Evolutionary conservation across 2,888 invertebrate genomes (phyloP).

Genomic region (Palloptera scutellata): DNA sequence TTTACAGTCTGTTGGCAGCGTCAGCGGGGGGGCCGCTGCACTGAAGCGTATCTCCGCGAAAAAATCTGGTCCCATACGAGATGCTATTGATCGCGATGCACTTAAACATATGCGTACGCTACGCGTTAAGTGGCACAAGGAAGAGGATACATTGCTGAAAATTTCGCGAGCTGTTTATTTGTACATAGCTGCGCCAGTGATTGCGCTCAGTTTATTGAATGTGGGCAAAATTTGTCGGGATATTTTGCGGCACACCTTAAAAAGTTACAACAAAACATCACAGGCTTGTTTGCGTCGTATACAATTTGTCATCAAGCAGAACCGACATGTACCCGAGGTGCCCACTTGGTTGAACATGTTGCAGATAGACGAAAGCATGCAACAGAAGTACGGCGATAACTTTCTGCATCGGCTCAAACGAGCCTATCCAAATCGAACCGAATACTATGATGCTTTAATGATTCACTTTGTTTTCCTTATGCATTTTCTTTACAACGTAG

Average conservation of each 20-base stretch:
- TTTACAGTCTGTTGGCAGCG: not conserved
- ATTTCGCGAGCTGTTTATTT: slow-evolving; percentile 72
- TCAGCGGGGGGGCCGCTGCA: not conserved
- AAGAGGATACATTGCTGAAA: slow-evolving; percentile 75
- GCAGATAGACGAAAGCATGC: slow-evolving; percentile 67
- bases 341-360: slow-evolving; percentile 71
- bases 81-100: slow-evolving; percentile 73
- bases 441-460: slow-evolving; percentile 52
- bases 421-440: slow-evolving; percentile 50
- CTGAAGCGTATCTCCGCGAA: slow-evolving; percentile 25
- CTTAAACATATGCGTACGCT: slow-evolving; percentile 70
- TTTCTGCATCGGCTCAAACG: slow-evolving; percentile 58
- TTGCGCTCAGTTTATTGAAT: slow-evolving; percentile 51
- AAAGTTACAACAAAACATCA: slow-evolving; percentile 73
- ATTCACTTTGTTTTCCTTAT: slow-evolving; percentile 61
- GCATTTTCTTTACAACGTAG: slow-evolving; percentile 50
- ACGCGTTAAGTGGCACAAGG: slow-evolving; percentile 71
- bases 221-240: slow-evolving; percentile 68
- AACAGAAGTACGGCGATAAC: slow-evolving; percentile 62
- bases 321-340: slow-evolving; percentile 69
- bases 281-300: slow-evolving; percentile 73
- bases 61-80: slow-evolving; percentile 62
- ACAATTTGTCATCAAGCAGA: slow-evolving; percentile 70
- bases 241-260: slow-evolving; percentile 66
- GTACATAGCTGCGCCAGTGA: slow-evolving; percentile 64